Evolutionary conservation across 2,797 vertebrate species (phyloP).

Genomic region (Luscinia megarhynchos): DNA sequence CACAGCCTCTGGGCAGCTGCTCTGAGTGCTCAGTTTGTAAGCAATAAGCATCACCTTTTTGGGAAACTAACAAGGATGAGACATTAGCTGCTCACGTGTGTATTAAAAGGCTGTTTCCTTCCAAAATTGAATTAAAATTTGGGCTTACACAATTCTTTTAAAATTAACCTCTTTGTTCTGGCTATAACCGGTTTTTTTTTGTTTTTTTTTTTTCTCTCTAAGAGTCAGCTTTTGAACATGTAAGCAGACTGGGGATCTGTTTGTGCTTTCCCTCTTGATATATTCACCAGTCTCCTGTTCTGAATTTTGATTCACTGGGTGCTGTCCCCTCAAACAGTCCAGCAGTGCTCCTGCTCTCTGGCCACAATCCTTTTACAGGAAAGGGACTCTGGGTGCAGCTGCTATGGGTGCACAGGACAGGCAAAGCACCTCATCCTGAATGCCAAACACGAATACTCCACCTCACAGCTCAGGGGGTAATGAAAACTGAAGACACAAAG

Average conservation of each 20-base stretch:
- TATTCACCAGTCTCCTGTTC: neutral
- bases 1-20: neutral
- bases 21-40: neutral
- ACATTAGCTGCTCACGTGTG: neutral
- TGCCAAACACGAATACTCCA: neutral
- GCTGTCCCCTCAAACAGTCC: neutral
- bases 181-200: neutral
- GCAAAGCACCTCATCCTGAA: constrained; percentile 14
- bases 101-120: neutral
- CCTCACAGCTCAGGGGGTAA: constrained; percentile 47
- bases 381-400: neutral
- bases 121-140: neutral
- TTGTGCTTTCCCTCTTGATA: neutral
- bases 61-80: neutral
- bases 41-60: neutral
- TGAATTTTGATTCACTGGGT: neutral
- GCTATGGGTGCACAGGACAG: neutral
- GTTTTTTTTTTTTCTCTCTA: neutral
- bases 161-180: neutral
- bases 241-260: neutral
- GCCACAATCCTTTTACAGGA: neutral
- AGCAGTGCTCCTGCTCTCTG: neutral
- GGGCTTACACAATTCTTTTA: neutral
- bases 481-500: constrained; percentile 62
- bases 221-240: neutral